These are phyloP conservation scores for Thymelicus sylvestris DNA, from an alignment of 2,888 invertebrate genomes.

Conservation along the genomic window DNA sequence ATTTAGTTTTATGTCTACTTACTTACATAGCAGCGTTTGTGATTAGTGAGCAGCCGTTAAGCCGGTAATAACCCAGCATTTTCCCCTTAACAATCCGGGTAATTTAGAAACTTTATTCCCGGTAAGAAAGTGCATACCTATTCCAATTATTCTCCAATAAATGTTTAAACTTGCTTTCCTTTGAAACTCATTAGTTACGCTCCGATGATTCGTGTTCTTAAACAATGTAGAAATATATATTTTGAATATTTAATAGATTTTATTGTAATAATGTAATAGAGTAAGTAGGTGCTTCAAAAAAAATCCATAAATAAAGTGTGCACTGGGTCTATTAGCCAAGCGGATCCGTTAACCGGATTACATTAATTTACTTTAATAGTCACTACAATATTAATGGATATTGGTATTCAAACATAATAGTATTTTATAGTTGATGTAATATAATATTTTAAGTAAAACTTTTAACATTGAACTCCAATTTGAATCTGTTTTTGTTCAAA, in stretches of 20 bases:
- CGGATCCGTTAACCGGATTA: not conserved
- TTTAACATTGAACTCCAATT: not conserved
- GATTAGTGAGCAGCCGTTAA: too few relatives aligned
- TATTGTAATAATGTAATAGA: too few relatives aligned
- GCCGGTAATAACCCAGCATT: too few relatives aligned
- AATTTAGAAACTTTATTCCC: not conserved
- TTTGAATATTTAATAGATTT: too few relatives aligned
- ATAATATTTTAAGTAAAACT: not conserved
- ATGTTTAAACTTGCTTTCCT: not conserved
- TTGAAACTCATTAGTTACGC: slow-evolving; percentile 1
- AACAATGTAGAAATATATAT: too few relatives aligned
- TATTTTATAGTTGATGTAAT: not conserved
- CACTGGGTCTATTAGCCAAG: not conserved
- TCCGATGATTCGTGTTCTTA: slow-evolving; percentile 26
- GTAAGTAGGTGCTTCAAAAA: too few relatives aligned
- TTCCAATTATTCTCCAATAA: not conserved
- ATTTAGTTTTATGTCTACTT: not conserved
- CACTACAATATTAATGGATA: not conserved
- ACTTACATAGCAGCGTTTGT: not conserved
- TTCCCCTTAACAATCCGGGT: too few relatives aligned
- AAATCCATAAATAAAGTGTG: too few relatives aligned
- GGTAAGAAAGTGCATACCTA: not conserved
- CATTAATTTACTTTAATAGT: not conserved
- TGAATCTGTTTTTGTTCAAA: too few relatives aligned
- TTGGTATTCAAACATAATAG: not conserved